Evolutionary conservation across 1,140 invertebrate species (phyloP).

Genomic region (Saccostrea glomerata): DNA sequence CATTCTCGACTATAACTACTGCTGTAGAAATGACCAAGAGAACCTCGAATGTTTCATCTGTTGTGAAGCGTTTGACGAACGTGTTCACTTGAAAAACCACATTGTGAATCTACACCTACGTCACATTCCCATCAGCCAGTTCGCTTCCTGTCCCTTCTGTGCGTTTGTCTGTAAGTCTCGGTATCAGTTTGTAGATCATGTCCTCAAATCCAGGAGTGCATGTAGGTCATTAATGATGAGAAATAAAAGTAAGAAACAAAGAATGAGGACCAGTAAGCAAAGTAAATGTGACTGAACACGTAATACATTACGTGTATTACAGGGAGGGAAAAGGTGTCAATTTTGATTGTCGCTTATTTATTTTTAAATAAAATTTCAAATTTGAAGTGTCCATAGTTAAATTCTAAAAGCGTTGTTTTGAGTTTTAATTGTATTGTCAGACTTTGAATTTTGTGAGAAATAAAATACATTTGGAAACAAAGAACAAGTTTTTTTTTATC

Average conservation of each 20-base stretch:
- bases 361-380: not conserved
- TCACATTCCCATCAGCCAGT: not conserved
- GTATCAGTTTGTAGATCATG: not conserved
- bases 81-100: not conserved
- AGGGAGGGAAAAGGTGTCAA: not conserved
- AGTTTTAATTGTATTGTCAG: not conserved
- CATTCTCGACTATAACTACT: not conserved
- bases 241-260: not conserved
- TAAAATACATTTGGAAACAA: not conserved
- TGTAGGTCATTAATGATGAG: not conserved
- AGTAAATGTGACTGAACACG: not conserved
- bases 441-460: not conserved
- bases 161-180: not conserved
- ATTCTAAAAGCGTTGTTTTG: not conserved
- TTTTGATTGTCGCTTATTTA: not conserved
- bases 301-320: not conserved
- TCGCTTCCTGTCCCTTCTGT: not conserved
- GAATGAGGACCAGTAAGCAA: not conserved
- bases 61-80: not conserved
- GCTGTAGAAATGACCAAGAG: not conserved
- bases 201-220: not conserved
- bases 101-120: not conserved
- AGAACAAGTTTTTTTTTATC: not conserved
- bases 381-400: not conserved
- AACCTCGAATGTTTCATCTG: not conserved